phyloP scores from a whole-genome alignment of 2,113 vertebrate species.

The Pteruthius melanotis region DNA sequence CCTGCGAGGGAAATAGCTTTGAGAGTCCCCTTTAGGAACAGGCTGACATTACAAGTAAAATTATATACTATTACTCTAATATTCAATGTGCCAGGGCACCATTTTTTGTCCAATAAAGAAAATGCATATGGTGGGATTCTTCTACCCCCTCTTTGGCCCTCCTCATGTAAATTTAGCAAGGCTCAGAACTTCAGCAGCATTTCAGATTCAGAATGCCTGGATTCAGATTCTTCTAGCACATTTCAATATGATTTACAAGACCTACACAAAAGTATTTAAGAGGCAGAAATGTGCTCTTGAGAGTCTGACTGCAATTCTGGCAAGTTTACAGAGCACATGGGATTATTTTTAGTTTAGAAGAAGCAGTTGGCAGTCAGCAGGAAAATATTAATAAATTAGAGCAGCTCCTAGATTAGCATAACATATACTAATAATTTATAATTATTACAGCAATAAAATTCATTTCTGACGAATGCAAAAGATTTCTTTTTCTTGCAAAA shows the following conservation, averaged over 20 bases:
- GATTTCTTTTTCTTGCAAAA: not conserved
- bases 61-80: not conserved
- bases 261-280: not conserved
- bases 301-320: not conserved
- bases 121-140: not conserved
- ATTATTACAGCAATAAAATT: not conserved
- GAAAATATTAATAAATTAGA: not conserved
- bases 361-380: not conserved
- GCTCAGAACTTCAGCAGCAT: not conserved
- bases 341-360: not conserved
- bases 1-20: accelerated
- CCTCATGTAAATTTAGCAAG: not conserved
- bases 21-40: not conserved
- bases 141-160: not conserved
- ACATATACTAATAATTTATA: not conserved
- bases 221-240: not conserved
- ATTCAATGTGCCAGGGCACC: not conserved
- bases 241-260: not conserved
- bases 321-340: not conserved
- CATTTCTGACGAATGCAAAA: not conserved
- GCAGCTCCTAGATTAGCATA: not conserved
- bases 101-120: not conserved
- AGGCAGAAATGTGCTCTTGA: not conserved
- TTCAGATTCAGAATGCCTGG: not conserved
- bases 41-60: not conserved